Evolutionary conservation across 2,113 vertebrate species (phyloP).

Genomic region (Haemorhous mexicanus): DNA sequence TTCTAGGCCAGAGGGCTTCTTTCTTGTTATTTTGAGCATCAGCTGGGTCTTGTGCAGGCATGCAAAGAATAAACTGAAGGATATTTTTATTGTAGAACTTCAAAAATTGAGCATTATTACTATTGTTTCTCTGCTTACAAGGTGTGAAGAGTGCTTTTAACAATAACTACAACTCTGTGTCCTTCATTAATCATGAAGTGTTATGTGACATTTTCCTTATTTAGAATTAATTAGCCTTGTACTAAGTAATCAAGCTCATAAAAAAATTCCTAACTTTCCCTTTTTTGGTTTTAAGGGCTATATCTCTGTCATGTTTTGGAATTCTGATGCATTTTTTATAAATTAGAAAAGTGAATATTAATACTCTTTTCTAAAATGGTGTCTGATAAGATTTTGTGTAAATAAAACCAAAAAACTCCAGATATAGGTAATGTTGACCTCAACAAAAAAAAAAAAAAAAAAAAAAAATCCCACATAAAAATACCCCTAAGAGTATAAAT

Average conservation of each 20-base stretch:
- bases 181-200: background rate
- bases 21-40: background rate
- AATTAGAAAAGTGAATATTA: background rate
- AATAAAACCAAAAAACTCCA: background rate
- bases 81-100: background rate
- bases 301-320: background rate
- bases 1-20: background rate
- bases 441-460: background rate
- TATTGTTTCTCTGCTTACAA: background rate
- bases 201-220: background rate
- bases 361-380: background rate
- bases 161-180: background rate
- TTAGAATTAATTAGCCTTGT: background rate
- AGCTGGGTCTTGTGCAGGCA: background rate
- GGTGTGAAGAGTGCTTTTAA: background rate
- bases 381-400: background rate
- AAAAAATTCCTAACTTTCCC: background rate
- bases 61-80: background rate
- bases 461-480: background rate
- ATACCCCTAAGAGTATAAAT: background rate
- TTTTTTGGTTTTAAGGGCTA: background rate
- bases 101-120: background rate
- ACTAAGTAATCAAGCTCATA: background rate
- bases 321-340: background rate
- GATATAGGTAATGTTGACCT: background rate